Base-by-base conservation (phyloP, 30 jellyfish, hydroid and myxozoan genomes). In the Pseudorhiza aurosa region DNA sequence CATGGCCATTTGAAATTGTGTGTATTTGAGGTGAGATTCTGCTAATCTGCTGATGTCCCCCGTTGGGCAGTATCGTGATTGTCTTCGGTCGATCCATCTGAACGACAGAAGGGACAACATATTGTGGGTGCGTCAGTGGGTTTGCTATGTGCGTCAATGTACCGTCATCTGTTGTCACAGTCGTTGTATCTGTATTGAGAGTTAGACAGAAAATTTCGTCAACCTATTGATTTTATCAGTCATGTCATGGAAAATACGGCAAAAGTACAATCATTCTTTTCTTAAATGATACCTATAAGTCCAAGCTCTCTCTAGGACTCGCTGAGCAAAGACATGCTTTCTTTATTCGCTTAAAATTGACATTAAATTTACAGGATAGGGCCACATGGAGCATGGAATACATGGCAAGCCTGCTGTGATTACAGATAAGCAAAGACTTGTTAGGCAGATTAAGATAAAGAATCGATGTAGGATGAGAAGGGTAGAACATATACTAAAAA, bases 121-220 rank as follows among this genome's bases (percentile, higher is more conserved):
- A 22, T 31, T 73, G 65, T 2, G 85, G 68, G 11, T 32, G 53
- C 7, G 26, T 29, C 60, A 24, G 36, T 46, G 86, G 86, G 10
- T 32, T 46, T 51, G 51, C 55, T 18, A 33, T 56, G 0, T 73
- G 86, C 42, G 68, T 33, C 49, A 73, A 28, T 50, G 72, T 73
- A 17, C 86, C 86, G 75, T 73, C 86, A 73, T 26, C 32, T 32
- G 75, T 50, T 56, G 64, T 53, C 62, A 53, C 71, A 12, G 75
- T 50, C 46, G 75, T 27, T 9, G 75, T 49, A 49, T 73, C 86
- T 73, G 75, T 32, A 7, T 53, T 2, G n/a, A n/a, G n/a, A n/a
- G n/a, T 25, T 1, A 57, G 26, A 33, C 51, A 73, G 37, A 33
- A 32, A 12, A 43, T 8, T 43, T 58, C n/a, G n/a, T n/a, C n/a